phyloP scores from a whole-genome alignment of 2,113 vertebrate species.

The Pollachius pollachius region DNA sequence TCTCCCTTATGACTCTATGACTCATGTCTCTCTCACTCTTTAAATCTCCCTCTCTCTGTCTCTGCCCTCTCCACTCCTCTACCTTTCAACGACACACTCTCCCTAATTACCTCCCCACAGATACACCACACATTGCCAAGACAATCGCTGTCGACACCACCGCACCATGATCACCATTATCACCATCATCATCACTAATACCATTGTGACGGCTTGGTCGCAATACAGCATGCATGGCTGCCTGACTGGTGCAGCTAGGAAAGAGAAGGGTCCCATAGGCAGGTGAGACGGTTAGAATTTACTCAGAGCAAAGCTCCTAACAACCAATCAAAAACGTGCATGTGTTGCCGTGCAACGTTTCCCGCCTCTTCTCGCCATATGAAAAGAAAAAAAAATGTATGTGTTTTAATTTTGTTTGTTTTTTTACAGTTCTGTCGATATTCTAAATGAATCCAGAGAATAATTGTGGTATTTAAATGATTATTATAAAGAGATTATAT shows the following conservation, averaged over 20 bases:
- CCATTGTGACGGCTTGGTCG: conserved; percentile 36
- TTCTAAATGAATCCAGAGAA: conserved; percentile 49
- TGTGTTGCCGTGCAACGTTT: neutral
- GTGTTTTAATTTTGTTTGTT: neutral
- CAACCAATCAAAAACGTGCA: neutral
- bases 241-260: too few relatives aligned
- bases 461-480: conserved; percentile 70
- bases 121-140: conserved; percentile 62
- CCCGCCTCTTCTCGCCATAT: conserved; percentile 2
- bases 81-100: conserved; percentile 23
- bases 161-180: conserved; percentile 39
- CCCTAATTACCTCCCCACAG: neutral
- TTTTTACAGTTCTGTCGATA: conserved; percentile 22
- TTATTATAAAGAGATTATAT: conserved; percentile 70
- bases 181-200: conserved; percentile 29
- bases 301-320: neutral
- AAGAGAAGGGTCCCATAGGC: too few relatives aligned
- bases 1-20: neutral
- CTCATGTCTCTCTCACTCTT: conserved; percentile 13
- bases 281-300: too few relatives aligned
- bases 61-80: neutral
- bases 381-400: neutral
- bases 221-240: conserved; percentile 1
- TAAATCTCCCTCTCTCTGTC: conserved; percentile 11
- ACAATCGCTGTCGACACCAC: conserved; percentile 58